Evolutionary conservation across 2,797 vertebrate species (phyloP), one percentile per base, ranked within the genome.

Genomic region (Betta splendens): DNA sequence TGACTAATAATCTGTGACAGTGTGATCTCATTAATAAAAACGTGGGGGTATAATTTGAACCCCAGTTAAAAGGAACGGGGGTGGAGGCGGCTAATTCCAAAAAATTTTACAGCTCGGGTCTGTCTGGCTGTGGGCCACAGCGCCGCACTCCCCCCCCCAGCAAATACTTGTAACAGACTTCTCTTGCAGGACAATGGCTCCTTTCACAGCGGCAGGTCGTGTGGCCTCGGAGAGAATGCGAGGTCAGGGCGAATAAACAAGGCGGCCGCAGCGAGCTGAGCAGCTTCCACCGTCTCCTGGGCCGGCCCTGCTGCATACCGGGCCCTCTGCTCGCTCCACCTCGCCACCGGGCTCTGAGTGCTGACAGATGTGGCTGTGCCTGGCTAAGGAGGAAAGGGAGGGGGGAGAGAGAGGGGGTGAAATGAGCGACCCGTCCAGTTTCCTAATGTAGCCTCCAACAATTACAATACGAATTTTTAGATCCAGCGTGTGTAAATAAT

Each of bases 101-200:
- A 97, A 94, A 94, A 93, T 97, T 95, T 97, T 96, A 96, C 93
- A 92, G 93, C 93, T 94, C 80, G 86, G 63, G 94, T 95, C 94
- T 95, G 93, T 91, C 92, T 96, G 95, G 94, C 94, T 82, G 81
- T 70, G 73, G 76, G 90, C 94, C 95, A 95, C 71, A 85, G 87
- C 92, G 90, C 92, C 89, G 93, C 92, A 85, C 93, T 92, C 72
- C 74, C 93, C 92, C n/a, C 92, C 89, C 68, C 88, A 93, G 94
- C 96, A 98, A 97, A 98, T 96, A 98, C 97, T 97, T 98, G 95
- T 94, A 98, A 94, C 94, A 97, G 94, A 95, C 95, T 95, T 96
- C 78, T 92, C 93, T 89, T 91, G 91, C 89, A 94, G 92, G 91
- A 98, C 95, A 98, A 99, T 93, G 94, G 92, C 87, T 92, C 91